A percentile compares a stretch with the other conserved stretches of the same genome.
These are phyloP conservation scores for Sycobia sp. DNA, from an alignment of 1,140 invertebrate genomes.

Conservation along the genomic window DNA sequence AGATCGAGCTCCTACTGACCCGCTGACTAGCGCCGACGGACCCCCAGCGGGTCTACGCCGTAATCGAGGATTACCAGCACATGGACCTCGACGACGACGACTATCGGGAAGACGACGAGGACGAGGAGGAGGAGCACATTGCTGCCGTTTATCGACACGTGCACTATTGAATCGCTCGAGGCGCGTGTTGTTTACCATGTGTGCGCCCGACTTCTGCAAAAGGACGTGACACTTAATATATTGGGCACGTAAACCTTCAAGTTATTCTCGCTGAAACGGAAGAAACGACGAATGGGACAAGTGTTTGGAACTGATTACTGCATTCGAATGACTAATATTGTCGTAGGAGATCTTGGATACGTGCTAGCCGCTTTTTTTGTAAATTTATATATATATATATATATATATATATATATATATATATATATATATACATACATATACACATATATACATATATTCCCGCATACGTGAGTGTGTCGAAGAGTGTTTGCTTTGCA, in stretches of 20 bases:
- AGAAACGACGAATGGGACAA: not conserved
- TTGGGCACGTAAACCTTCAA: not conserved
- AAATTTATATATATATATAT: not conserved
- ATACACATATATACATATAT: too few species aligned
- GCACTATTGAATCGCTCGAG: not conserved
- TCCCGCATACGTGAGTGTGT: too few species aligned
- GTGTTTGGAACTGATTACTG: not conserved
- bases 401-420: too few species aligned
- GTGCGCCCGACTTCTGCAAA: too few species aligned
- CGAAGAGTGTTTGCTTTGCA: too few species aligned
- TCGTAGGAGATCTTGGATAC: not conserved
- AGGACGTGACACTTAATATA: too few species aligned
- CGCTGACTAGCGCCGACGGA: constrained; percentile 21
- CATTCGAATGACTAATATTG: not conserved
- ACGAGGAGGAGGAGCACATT: too few species aligned
- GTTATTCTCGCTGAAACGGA: not conserved
- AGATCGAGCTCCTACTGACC: constrained; percentile 11
- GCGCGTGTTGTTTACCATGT: too few species aligned
- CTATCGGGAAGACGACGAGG: too few species aligned
- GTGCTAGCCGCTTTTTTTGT: not conserved
- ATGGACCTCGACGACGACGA: constrained; percentile 19
- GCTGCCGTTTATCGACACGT: not conserved
- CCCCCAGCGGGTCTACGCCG: constrained; percentile 6
- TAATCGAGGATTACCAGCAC: constrained; percentile 17
- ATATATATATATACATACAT: too few species aligned